A percentile compares a stretch with the other conserved stretches of the same genome.
Conservation (phyloP, 2,113 vertebrate genomes). For the Maccullochella peelii region DNA sequence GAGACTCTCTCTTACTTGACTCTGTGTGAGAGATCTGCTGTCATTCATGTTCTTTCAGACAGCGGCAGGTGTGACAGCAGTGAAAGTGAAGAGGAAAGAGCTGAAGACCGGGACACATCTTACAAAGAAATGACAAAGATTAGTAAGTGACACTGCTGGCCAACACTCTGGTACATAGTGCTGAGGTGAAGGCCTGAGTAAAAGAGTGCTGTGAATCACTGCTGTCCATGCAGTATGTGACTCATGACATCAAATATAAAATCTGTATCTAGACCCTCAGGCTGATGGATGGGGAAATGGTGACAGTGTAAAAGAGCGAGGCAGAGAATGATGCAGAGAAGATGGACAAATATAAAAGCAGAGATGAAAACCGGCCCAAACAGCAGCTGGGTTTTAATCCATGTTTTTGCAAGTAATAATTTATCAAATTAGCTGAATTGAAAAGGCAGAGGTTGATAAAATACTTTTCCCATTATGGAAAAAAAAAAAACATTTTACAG, state of each 20-base stretch:
- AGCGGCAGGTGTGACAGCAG: conserved; percentile 28
- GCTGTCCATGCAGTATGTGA: conserved; percentile 4
- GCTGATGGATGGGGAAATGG: background rate
- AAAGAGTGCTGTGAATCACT: conserved; percentile 1
- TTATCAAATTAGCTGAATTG: background rate
- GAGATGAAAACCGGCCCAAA: background rate
- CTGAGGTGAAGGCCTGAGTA: conserved; percentile 5
- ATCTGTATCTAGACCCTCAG: conserved; percentile 25
- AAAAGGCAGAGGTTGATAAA: background rate
- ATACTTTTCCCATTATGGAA: background rate
- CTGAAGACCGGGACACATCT: conserved; percentile 17
- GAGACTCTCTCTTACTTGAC: background rate
- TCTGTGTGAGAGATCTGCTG: conserved; percentile 13
- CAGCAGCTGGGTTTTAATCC: background rate
- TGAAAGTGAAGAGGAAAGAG: conserved; percentile 23
- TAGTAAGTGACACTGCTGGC: conserved; percentile 40
- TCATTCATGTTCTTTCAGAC: background rate
- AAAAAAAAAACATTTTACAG: background rate
- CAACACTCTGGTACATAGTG: conserved; percentile 6
- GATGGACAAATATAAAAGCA: background rate
- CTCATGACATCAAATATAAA: conserved; percentile 21
- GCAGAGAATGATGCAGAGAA: background rate
- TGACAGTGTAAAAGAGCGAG: background rate
- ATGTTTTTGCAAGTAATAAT: background rate
- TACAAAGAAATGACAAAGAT: conserved; percentile 47